phyloP scores from a whole-genome alignment of 2,797 vertebrate genomes.

The Podarcis siculus region DNA sequence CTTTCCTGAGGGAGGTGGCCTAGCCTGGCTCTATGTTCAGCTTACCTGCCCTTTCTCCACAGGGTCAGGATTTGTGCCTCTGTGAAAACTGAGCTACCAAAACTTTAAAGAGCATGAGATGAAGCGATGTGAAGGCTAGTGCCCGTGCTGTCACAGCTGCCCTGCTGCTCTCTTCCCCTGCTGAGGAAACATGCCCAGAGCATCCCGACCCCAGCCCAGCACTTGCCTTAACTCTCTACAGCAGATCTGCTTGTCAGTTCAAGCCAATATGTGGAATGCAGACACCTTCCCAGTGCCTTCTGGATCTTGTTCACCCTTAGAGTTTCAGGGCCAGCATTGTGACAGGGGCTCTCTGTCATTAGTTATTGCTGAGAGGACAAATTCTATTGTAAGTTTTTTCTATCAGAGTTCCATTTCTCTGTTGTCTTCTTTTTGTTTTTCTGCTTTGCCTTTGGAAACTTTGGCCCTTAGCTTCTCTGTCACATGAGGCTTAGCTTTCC shows the following conservation, averaged over 20 bases:
- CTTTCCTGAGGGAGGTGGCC: no score
- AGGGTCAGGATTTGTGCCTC: background rate
- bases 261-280: background rate
- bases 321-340: background rate
- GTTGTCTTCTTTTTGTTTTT: background rate
- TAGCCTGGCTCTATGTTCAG: background rate
- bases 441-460: background rate
- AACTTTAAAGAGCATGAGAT: background rate
- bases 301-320: background rate
- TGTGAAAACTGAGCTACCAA: background rate
- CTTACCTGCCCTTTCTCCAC: background rate
- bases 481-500: background rate
- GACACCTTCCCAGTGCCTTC: background rate
- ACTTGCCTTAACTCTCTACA: background rate
- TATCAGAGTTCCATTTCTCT: background rate
- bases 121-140: background rate
- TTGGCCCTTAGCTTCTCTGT: background rate
- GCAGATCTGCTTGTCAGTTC: background rate
- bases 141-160: background rate
- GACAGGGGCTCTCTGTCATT: background rate
- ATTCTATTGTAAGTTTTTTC: background rate
- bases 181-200: background rate
- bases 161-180: background rate
- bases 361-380: background rate
- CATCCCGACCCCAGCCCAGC: background rate